Evolutionary conservation across 1,140 invertebrate species (phyloP).

Genomic region (Rhizoglyphus robini): DNA sequence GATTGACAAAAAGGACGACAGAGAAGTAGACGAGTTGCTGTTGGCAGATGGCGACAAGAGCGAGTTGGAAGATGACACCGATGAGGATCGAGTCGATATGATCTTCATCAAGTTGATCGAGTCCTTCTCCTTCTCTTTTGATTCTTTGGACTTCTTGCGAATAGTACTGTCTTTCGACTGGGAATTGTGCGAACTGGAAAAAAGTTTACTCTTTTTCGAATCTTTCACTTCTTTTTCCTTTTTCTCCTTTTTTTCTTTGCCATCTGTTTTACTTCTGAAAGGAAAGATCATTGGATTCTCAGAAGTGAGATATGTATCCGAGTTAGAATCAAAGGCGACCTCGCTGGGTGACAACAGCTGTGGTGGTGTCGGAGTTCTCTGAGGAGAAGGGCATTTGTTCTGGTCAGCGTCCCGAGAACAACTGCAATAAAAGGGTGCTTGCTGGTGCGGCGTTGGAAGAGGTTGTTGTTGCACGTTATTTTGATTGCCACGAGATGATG

Average conservation of each 20-base stretch:
- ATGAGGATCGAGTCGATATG: background rate
- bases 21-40: background rate
- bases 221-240: background rate
- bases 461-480: background rate
- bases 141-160: background rate
- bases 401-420: background rate
- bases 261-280: background rate
- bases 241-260: background rate
- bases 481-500: background rate
- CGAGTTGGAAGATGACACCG: background rate
- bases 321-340: background rate
- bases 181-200: background rate
- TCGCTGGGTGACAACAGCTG: background rate
- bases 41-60: background rate
- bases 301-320: background rate
- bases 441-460: background rate
- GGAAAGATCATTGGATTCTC: background rate
- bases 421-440: too few species aligned
- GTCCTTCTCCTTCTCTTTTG: slow-evolving; percentile 11
- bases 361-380: background rate
- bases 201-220: background rate
- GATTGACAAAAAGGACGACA: background rate
- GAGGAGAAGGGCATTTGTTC: background rate
- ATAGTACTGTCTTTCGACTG: background rate
- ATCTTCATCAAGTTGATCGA: background rate